These are phyloP conservation scores for Pipistrellus kuhlii DNA, from an alignment of 2,797 vertebrate genomes.

Conservation along the genomic window DNA sequence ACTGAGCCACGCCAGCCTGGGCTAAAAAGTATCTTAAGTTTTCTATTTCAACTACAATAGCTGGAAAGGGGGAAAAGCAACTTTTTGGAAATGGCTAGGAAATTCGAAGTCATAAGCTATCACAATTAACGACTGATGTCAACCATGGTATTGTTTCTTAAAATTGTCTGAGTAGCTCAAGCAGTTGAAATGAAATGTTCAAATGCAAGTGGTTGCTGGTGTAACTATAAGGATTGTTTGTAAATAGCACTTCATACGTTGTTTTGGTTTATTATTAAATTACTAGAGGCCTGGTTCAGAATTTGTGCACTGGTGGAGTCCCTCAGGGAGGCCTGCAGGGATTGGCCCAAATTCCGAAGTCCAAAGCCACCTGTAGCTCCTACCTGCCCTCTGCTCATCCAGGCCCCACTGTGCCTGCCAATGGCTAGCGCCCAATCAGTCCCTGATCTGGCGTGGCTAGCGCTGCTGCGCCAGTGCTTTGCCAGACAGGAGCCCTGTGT, in stretches of 20 bases:
- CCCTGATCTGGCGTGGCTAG: too few species aligned
- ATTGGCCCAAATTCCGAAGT: too few species aligned
- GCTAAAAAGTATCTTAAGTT: background rate
- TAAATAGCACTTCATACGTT: background rate
- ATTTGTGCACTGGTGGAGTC: too few species aligned
- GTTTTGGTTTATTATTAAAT: slow-evolving; percentile 14
- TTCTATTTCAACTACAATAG: background rate
- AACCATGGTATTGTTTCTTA: background rate
- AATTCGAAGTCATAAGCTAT: background rate
- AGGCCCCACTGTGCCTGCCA: too few species aligned
- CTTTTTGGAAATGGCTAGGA: background rate
- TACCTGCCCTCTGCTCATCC: too few species aligned
- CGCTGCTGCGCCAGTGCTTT: too few species aligned
- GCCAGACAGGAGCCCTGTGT: too few species aligned
- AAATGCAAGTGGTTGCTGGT: background rate
- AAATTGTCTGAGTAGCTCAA: background rate
- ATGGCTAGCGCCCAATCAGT: too few species aligned
- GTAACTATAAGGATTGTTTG: background rate
- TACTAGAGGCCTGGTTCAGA: background rate
- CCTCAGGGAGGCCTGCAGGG: too few species aligned
- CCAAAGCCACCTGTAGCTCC: too few species aligned
- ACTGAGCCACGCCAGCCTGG: too few species aligned
- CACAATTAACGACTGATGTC: background rate
- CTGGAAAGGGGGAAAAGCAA: background rate
- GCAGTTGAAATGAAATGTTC: slow-evolving; percentile 43